Base-by-base conservation (phyloP, 2,113 vertebrate species). In the Merops nubicus region DNA sequence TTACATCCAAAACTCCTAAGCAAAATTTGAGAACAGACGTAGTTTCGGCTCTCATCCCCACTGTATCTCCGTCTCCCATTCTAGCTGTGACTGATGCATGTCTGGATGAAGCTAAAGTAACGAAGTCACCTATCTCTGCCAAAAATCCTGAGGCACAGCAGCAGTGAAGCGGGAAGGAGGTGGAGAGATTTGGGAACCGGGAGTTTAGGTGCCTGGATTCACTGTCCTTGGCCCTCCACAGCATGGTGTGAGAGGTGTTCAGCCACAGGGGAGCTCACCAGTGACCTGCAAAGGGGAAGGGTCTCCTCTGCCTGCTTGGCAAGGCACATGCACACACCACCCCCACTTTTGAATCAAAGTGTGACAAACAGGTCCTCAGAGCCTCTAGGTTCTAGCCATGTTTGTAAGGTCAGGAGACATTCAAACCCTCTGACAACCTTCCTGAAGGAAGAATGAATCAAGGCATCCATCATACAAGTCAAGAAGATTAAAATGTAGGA, bases 381-480 rank as follows among this genome's bases (percentile, higher is more conserved):
- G 65, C 31, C 45, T 31, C 45, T 36, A 31, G 72, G 25, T 64
- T 74, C 47, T 45, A 59, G 51, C 18, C 12, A 19, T 22, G 64
- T 62, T 60, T 36, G 16, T n/a, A 51, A 92, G 19, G 29, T 31
- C 69, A 60, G 0, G 0, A 60, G 70, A 60, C 0, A 5, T 51
- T 73, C 64, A 73, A 80, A 70, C 16, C 22, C 8, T 75, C 45
- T 43, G 47, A 40, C 56, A 72, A 57, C 29, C 42, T 72, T 64
- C 83, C 29, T 40, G n/a, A 79, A 60, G 29, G n/a, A 60, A 73
- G 77, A 67, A 51, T 36, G 1, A 74, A 72, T 59, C 15, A 48
- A 63, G 87, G 45, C 16, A 69, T 76, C 64, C 29, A 40, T 68
- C 18, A 25, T 11, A 15, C 34, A 79, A 43, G 40, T 62, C 56